Conservation (phyloP, 2,797 vertebrate genomes). For the Melopsittacus undulatus region DNA sequence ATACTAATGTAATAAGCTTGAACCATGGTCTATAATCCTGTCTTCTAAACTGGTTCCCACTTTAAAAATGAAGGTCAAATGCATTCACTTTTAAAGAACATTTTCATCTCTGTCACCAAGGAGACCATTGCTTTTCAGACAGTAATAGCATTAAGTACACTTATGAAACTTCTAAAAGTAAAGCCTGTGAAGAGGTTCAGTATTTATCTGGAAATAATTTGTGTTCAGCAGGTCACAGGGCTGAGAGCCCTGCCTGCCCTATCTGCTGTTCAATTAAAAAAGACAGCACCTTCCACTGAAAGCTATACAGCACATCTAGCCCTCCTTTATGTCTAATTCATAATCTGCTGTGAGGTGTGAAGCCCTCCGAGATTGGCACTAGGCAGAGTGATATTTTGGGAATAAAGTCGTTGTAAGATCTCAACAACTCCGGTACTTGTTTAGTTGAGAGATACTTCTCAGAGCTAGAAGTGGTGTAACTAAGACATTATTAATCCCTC, state of each 20-base stretch:
- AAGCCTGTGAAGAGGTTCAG: neutral
- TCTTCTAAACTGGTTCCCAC: neutral
- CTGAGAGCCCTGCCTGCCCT: neutral
- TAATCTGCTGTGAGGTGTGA: neutral
- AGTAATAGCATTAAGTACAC: neutral
- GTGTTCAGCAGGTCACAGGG: neutral
- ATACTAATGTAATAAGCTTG: neutral
- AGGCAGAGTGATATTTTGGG: neutral
- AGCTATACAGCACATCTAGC: neutral
- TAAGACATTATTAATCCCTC: neutral
- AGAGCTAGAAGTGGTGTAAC: neutral
- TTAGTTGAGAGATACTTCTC: neutral
- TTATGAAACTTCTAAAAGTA: neutral
- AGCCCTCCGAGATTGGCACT: neutral
- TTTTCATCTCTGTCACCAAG: neutral
- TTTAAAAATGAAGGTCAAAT: neutral
- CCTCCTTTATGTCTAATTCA: neutral
- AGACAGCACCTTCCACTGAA: neutral
- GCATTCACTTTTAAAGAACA: neutral
- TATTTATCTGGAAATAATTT: neutral
- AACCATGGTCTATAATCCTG: neutral
- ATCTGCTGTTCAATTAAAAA: neutral
- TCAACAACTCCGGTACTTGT: neutral
- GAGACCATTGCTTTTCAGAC: neutral
- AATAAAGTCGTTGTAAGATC: neutral